Conservation (phyloP, 1,140 invertebrate genomes). For the Portunus trituberculatus region DNA sequence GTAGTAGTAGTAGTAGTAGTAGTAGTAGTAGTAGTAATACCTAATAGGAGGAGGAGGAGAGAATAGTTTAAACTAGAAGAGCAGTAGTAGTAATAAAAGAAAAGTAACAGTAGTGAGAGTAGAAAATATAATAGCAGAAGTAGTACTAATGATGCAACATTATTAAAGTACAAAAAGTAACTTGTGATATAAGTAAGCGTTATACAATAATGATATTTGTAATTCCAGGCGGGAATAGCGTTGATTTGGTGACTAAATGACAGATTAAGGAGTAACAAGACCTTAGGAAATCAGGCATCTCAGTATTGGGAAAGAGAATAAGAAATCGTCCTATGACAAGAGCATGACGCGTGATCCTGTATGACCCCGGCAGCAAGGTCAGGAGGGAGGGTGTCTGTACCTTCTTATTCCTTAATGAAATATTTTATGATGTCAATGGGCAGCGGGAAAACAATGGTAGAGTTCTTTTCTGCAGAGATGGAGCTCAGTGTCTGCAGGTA, state of each 20-base stretch:
- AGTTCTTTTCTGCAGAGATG: slow-evolving; percentile 72
- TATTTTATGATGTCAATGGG: slow-evolving; percentile 91
- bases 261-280: too few species aligned
- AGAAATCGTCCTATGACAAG: background rate
- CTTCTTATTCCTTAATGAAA: slow-evolving; percentile 56
- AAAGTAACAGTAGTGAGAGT: background rate
- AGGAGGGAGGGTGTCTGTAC: background rate
- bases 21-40: slow-evolving; percentile 8
- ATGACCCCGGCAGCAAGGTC: background rate
- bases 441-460: slow-evolving; percentile 80
- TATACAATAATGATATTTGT: too few species aligned
- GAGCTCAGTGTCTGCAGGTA: slow-evolving; percentile 76
- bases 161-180: background rate
- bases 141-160: background rate
- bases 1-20: background rate
- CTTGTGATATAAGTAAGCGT: background rate
- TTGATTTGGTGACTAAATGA: too few species aligned
- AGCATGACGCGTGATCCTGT: background rate
- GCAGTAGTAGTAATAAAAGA: background rate
- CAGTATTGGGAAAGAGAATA: background rate
- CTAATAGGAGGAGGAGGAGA: background rate
- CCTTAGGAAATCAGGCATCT: too few species aligned
- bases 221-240: too few species aligned
- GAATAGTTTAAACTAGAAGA: background rate
- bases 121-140: background rate